Evolutionary conservation across 2,888 invertebrate genomes (phyloP), one percentile per base, ranked within the genome.

Genomic region (Sinodicranocentrus sp.): DNA sequence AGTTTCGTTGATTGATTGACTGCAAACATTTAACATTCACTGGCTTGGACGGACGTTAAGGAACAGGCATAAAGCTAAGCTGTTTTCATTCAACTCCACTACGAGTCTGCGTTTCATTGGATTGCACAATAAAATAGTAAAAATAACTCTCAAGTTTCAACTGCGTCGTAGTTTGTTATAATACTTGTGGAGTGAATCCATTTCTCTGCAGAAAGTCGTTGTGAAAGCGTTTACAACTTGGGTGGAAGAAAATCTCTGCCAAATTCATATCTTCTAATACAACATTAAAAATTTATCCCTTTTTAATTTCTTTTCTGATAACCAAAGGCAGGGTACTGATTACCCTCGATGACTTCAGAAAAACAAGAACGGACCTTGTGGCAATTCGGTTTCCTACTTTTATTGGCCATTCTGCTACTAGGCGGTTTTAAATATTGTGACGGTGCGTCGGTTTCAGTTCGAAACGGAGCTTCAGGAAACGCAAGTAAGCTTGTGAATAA

Each of bases 281-380:
- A 2, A 6, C 21, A 57, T 5, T 19, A 23, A 2, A 17, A n/a
- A 15, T 3, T 15, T 13, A 48, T 48, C 33, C n/a, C n/a, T n/a
- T 33, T 10, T 15, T 48, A 48, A 10, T 57, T 57, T 21, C 21
- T 21, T 15, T 8, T 19, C 57, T 3, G 15, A 57, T 15, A 3
- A 48, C 15, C 48, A 48, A 33, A 33, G 33, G 33, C 33, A 3
- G 6, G 2, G 33, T 63, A n/a, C n/a, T n/a, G n/a, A n/a, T 44
- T 67, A 2, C 67, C 33, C 39, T 76, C 76, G 67, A 76, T 76
- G 76, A 67, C 28, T 33, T 67, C 76, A 19, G 43, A 67, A 67
- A 65, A 63, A 39, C 10, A 23, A 1, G 57, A 23, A n/a, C 19
- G 8, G 3, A 19, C 17, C 0, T 23, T 65, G 54, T 67, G 67